A percentile compares a stretch with the other conserved stretches of the same genome.
phyloP scores from a whole-genome alignment of 2,113 vertebrate genomes.

The Hystrix brachyura region DNA sequence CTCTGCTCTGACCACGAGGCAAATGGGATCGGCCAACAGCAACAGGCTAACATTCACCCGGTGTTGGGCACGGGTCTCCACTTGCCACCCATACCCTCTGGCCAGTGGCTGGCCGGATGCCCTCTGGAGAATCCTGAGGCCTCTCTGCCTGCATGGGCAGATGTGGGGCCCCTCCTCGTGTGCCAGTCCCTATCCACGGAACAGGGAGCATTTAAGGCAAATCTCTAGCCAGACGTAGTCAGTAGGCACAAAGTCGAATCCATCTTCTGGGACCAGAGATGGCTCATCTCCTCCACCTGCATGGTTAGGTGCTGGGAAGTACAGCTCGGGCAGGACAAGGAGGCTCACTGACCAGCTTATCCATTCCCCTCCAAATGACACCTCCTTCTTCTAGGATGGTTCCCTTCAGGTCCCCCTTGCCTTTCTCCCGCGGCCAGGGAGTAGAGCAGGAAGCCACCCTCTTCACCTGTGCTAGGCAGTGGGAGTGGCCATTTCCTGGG shows the following conservation, averaged over 20 bases:
- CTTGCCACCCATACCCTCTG: background rate
- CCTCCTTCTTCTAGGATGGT: conserved; percentile 83
- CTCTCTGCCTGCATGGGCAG: conserved; percentile 17
- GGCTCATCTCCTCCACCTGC: conserved; percentile 70
- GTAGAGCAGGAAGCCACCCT: background rate
- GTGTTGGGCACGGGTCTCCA: fast-evolving
- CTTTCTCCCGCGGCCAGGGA: background rate
- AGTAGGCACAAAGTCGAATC: conserved; percentile 72
- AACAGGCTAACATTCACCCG: background rate
- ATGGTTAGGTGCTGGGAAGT: background rate
- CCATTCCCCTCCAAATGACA: background rate
- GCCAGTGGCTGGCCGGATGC: fast-evolving
- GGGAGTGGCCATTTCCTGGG: background rate
- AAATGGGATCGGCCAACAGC: background rate
- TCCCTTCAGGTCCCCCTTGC: conserved; percentile 26
- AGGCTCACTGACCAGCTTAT: background rate
- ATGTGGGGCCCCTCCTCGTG: conserved; percentile 65
- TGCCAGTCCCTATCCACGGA: conserved; percentile 77
- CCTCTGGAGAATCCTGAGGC: background rate
- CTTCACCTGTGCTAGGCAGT: background rate
- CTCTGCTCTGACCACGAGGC: conserved; percentile 37
- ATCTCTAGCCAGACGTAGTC: conserved; percentile 78
- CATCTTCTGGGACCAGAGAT: conserved; percentile 77
- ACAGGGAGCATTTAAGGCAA: conserved; percentile 86
- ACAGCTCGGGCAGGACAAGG: background rate